Conservation (phyloP, 2,888 invertebrate genomes). For the Pterobdella sp. region DNA sequence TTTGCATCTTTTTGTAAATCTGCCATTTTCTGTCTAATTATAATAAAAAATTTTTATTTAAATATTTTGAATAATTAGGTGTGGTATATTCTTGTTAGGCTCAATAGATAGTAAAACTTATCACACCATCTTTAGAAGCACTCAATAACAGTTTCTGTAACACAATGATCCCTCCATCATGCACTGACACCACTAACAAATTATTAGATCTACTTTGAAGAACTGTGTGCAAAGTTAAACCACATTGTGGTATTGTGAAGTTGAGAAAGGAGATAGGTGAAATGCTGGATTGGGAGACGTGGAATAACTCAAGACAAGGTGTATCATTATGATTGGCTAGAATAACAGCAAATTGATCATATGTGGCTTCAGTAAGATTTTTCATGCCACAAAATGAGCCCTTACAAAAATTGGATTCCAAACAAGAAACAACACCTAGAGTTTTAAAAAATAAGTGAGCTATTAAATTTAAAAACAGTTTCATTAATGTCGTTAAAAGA, state of each 20-base stretch:
- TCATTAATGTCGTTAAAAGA: not conserved
- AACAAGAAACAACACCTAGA: constrained; percentile 7
- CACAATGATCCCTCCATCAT: not conserved
- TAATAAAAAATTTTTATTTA: not conserved
- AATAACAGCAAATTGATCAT: no score
- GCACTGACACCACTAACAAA: not conserved
- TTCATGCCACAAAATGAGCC: not conserved
- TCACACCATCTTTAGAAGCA: not conserved
- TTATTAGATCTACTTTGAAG: not conserved
- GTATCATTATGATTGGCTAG: no score
- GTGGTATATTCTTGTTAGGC: not conserved
- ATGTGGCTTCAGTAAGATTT: not conserved
- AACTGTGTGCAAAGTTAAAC: not conserved
- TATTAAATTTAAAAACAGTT: not conserved
- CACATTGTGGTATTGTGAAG: not conserved
- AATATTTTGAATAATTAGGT: not conserved
- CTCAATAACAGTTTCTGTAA: not conserved
- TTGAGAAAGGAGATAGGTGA: not conserved
- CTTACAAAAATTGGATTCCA: not conserved
- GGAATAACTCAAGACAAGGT: no score
- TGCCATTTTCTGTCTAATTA: not conserved
- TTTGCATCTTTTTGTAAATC: not conserved
- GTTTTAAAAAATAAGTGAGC: not conserved
- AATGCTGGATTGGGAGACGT: not conserved
- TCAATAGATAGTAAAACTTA: not conserved